Percentiles rank a stretch among this genome's conserved stretches.
These are phyloP conservation scores for Sycophila sp. DNA, from an alignment of 1,140 invertebrate species.

Conservation along the genomic window DNA sequence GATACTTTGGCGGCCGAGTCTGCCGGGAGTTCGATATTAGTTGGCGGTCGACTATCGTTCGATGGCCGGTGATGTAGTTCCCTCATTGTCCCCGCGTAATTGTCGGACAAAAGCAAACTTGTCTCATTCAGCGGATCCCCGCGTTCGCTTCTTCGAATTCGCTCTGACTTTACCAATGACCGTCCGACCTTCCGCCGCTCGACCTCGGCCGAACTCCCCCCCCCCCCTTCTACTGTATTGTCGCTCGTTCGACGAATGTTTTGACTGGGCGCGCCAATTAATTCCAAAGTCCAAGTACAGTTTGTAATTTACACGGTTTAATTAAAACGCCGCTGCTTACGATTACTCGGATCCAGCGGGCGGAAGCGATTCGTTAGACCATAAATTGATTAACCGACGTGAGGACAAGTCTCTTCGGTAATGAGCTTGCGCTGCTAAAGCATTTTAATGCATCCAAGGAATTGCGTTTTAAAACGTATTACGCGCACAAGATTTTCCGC, in stretches of 20 bases:
- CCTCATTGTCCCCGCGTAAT: constrained; percentile 60
- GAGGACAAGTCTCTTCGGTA: neutral
- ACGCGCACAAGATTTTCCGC: no score
- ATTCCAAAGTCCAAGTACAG: neutral
- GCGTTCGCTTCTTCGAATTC: constrained; percentile 35
- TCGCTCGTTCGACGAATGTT: constrained; percentile 13
- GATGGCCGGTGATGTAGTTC: constrained; percentile 40
- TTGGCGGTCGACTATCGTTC: constrained; percentile 47
- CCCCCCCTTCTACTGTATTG: no score
- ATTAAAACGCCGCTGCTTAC: no score
- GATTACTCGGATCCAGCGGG: no score
- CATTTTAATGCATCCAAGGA: no score
- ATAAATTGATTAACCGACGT: neutral
- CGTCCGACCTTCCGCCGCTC: neutral
- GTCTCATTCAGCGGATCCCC: constrained; percentile 53
- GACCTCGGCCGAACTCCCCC: neutral
- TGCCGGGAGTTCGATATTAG: constrained; percentile 61
- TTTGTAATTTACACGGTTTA: neutral
- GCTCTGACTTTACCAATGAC: constrained; percentile 18
- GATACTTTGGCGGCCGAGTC: constrained; percentile 34
- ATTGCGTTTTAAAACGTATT: no score
- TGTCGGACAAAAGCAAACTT: constrained; percentile 62
- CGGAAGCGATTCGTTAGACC: no score
- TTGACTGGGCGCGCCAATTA: constrained; percentile 14
- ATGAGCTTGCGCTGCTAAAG: no score